Base-by-base conservation (phyloP, 2,888 invertebrate species). In the Cantharis lateralis region DNA sequence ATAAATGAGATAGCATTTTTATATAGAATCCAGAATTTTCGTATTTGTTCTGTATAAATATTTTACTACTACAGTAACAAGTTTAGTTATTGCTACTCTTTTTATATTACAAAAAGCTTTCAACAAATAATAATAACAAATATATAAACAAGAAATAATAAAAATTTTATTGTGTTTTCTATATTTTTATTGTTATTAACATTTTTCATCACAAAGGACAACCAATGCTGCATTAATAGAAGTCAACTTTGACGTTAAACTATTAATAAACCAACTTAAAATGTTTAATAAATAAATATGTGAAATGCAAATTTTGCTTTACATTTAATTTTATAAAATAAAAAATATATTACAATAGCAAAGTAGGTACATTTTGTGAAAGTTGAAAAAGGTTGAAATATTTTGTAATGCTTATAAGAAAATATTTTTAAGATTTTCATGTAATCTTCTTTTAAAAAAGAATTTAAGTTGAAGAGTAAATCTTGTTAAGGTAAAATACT, bases 401-500 rank as follows among this genome's bases (percentile, higher is more conserved):
- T 48, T 3, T 48, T n/a, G 1, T n/a, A 48, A n/a, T 48, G 2
- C 48, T 2, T n/a, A 7, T n/a, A 7, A n/a, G 7, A 48, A 48
- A 48, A 48, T 13, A 48, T 48, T 48, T 48, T 48, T 48, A n/a
- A 48, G n/a, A n/a, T n/a, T 48, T n/a, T 48, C n/a, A 2, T 48
- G 48, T 48, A 48, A 48, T 48, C 48, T 32, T 4, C 32, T 13
- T n/a, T n/a, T 48, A 9, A 63, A 74, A 74, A 74, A 69, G 26
- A 70, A 48, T 73, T 68, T 73, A 68, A 32, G 62, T 16, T 68
- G 16, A 48, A 68, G 72, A 68, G 63, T 74, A 74, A 74, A 28
- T 74, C 74, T 74, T 70, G 70, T 74, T 74, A 74, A 74, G 32
- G 70, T 74, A 63, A 74, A 74, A 73, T 68, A 73, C 73, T 70